phyloP scores from a whole-genome alignment of 2,888 invertebrate genomes.

The Pyrgus malvae region DNA sequence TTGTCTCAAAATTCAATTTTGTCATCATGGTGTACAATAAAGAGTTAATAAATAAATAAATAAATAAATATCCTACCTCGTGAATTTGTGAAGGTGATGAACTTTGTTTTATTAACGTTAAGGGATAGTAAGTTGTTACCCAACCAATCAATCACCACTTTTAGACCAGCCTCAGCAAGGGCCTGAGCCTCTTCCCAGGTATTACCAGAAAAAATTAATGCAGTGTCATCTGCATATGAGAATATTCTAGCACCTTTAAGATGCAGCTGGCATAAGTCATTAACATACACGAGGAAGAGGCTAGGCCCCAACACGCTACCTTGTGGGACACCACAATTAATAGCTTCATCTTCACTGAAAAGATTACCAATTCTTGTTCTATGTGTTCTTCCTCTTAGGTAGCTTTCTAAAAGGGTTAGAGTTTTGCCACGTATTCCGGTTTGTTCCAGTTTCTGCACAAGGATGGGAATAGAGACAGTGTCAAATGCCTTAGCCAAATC shows the following conservation, averaged over 20 bases:
- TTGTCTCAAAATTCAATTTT: too few species aligned
- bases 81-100: too few species aligned
- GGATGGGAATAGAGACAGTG: neutral
- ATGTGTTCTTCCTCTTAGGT: neutral
- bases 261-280: neutral
- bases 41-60: too few species aligned
- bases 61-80: too few species aligned
- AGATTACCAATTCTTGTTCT: neutral
- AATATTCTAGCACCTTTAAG: neutral
- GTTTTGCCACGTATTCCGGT: neutral
- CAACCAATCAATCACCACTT: too few species aligned
- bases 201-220: too few species aligned
- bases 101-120: too few species aligned
- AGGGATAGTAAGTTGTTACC: too few species aligned
- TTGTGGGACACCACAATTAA: neutral
- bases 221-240: neutral
- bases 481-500: neutral
- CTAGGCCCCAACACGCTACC: neutral
- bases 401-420: neutral
- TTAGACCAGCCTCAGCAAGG: too few species aligned
- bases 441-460: neutral
- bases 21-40: too few species aligned
- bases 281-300: neutral
- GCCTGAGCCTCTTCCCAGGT: too few species aligned
- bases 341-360: neutral